Evolutionary conservation across 2,113 vertebrate species (phyloP), one percentile per base, ranked within the genome.

Genomic region (Morone chrysops): DNA sequence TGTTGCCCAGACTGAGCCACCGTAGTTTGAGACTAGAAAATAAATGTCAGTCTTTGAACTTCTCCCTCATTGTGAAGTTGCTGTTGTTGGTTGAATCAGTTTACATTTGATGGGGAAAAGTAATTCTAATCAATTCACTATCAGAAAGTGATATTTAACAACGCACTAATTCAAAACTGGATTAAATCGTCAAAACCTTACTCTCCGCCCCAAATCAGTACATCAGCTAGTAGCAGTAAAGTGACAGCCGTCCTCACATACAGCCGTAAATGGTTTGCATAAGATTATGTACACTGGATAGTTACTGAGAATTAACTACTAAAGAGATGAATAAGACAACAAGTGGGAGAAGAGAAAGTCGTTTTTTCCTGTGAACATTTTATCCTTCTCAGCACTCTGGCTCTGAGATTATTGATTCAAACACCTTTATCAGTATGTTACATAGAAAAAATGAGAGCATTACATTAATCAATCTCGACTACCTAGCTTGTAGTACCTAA

Each of bases 201-300:
- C 40, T 61, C 70, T 73, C 54, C 83, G 7, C 22, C 16, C 16
- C 10, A 43, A 47, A 8, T 60, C 16, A 2, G 0, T 8, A 54
- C 69, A 73, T 38, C 9, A 68, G 43, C 61, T 13, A 22, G 60
- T 72, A 48, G n/a, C n/a, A 41, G n/a, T 51, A 18, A 20, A 66
- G 77, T 45, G 69, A 74, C 60, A 70, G 65, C 54, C 38, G 47
- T 51, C 50, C 67, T 65, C 25, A 50, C 66, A 50, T n/a, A 62
- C 76, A 70, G 40, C 62, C 75, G 72, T 53, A 69, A 76, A 66
- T 78, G 59, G 70, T 81, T 89, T 87, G 79, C 86, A 89, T 90
- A 89, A 86, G 62, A 80, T 72, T 82, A 88, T 86, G 72, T 86
- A 91, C 87, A 85, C 31, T 60, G 48, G 16, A 31, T 47, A 47